Conservation (phyloP, 2,797 vertebrate genomes). For the Nannoperca australis region DNA sequence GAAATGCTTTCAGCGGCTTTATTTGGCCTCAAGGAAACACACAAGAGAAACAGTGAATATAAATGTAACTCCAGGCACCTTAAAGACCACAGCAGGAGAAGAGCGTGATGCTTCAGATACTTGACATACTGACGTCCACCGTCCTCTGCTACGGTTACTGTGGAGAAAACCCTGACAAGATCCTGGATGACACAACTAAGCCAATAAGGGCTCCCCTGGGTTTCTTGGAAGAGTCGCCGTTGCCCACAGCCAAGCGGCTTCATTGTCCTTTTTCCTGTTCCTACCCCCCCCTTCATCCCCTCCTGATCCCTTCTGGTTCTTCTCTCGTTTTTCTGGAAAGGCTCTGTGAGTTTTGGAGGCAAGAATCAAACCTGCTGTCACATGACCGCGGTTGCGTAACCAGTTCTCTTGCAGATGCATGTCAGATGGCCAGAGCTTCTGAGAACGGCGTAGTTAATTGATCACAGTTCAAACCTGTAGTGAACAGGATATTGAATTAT, state of each 20-base stretch:
- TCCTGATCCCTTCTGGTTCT: neutral
- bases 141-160: neutral
- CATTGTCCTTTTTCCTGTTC: no score
- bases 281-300: no score
- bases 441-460: neutral
- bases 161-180: constrained; percentile 28
- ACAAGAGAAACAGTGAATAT: neutral
- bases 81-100: neutral
- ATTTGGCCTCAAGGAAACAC: neutral
- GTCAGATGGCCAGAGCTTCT: constrained; percentile 21
- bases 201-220: constrained; percentile 50
- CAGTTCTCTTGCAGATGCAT: neutral
- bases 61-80: neutral
- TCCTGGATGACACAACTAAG: constrained; percentile 53
- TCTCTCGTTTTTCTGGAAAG: constrained; percentile 1
- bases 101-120: neutral
- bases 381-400: constrained; percentile 22
- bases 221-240: constrained; percentile 33
- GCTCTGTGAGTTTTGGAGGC: neutral
- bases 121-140: no score
- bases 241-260: constrained; percentile 6
- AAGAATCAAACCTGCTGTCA: constrained; percentile 23
- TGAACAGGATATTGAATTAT: constrained; percentile 1
- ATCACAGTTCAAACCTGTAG: constrained; percentile 15
- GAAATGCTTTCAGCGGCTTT: neutral